Base-by-base conservation (phyloP, 1,140 invertebrate species). In the Sinonovacula constricta region DNA sequence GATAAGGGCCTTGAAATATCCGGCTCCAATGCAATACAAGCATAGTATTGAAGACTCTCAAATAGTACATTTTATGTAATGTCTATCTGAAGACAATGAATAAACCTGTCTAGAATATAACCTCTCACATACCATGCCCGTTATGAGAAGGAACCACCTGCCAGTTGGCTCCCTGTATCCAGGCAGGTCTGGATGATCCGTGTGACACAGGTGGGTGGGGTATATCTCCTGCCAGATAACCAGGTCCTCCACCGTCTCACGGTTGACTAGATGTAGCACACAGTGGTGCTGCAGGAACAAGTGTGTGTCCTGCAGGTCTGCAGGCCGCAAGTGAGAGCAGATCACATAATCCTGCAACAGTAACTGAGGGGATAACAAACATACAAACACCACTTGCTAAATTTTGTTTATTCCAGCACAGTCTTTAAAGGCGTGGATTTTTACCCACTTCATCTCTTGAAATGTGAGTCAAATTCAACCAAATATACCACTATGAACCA, bases 151-250 rank as follows among this genome's bases (percentile, higher is more conserved):
- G 66, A 89, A 91, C 81, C 85, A 88, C 28, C 87, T 75, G 1
- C 82, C 88, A n/a, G 70, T 51, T 31, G 87, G 85, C 75, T 89
- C 84, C 12, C 69, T 66, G 56, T 85, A 88, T 7, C 87, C 89
- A 5, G 82, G 83, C 2, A 66, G 72, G 57, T 68, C 71, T 28
- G 71, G 60, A 24, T 75, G 65, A 12, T 49, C 31, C 1, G 81
- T 53, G 36, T 87, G 80, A 79, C 82, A 89, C 3, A 84, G 69
- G 14, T 86, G 70, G 4, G 87, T 86, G 0, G 89, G 91, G 67
- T 86, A 91, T 18, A 92, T 81, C 67, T 90, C 88, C 68, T 85
- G 80, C 91, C 91, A 92, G 24, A 89, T 86, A 7, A 91, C 85
- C 26, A 91, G 69, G 67, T 91, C 88, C 39, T 88, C 86, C 12